Base-by-base conservation (phyloP, 2,113 vertebrate species). In the Psophia crepitans region DNA sequence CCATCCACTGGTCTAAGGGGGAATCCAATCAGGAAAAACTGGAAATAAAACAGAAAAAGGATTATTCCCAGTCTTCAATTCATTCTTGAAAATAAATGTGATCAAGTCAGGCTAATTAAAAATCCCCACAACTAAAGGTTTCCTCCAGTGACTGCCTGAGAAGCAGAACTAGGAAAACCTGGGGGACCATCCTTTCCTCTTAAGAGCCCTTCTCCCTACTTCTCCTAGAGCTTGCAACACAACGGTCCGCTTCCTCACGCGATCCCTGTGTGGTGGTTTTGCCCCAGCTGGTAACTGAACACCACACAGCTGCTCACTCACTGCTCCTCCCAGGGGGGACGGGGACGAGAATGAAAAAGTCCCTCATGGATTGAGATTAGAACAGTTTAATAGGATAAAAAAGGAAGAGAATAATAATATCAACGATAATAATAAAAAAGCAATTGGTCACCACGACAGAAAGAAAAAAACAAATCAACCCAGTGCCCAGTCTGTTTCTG, bases 1-100 rank as follows among this genome's bases (percentile, higher is more conserved):
- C 18, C 66, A 30, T 4, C 8, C 2, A 2, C 17, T 41, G 20
- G 8, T 48, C 26, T 74, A 84, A 64, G 5, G 12, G 0, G 0
- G 7, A 75, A 46, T 68, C 14, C 33, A 66, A 28, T 41, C 35
- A 63, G 21, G 8, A 4, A 90, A 74, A 77, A 80, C 14, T 74
- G 20, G 37, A 89, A 90, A 74, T 77, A 76, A 79, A 84, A 4
- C 4, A 65, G 37, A 43, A 87, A 53, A 73, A 27, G 0, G 3
- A 77, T 81, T 35, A 23, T 49, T 74, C 24, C 6, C 74, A 57
- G 35, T 68, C 33, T 70, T 84, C 51, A 46, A 37, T 44, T 75
- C 2, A n/a, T 63, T 92, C 28, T 91, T 89, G 14, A 70, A 87
- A 89, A 78, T 28, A 43, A 87, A 46, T 33, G 3, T 27, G 11